phyloP scores from a whole-genome alignment of 1,140 invertebrate species.

The Nasonia longicornis region DNA sequence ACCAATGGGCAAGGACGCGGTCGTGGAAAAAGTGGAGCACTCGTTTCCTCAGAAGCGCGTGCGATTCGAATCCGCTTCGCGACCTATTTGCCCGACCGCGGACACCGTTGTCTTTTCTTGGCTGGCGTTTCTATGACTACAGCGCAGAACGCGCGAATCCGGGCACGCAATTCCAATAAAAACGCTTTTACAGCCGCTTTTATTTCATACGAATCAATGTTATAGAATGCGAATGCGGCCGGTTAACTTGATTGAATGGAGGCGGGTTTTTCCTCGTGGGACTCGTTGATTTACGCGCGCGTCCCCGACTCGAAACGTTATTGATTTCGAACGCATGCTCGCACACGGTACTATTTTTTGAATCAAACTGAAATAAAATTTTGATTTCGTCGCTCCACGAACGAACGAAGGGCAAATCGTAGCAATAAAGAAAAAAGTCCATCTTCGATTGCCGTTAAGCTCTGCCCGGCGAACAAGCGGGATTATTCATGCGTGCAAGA shows the following conservation, averaged over 20 bases:
- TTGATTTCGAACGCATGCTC: no score
- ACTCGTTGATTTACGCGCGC: neutral
- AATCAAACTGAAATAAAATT: neutral
- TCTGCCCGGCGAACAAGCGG: constrained; percentile 8
- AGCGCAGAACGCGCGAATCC: neutral
- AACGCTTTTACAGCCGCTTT: constrained; percentile 12
- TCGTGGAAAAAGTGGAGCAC: neutral
- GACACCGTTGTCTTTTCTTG: constrained; percentile 14
- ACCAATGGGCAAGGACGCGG: constrained; percentile 17
- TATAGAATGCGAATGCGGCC: constrained; percentile 2
- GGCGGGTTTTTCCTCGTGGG: neutral
- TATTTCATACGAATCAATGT: constrained; percentile 20
- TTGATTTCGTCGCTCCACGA: no score
- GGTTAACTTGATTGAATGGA: constrained; percentile 4
- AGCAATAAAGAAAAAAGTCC: neutral
- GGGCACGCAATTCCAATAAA: constrained; percentile 10
- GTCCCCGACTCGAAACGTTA: no score
- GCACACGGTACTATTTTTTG: no score
- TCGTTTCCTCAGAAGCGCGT: neutral
- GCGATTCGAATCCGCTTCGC: neutral
- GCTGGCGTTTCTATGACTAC: neutral
- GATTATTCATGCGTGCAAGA: constrained; percentile 25
- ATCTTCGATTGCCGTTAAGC: neutral
- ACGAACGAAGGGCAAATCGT: no score
- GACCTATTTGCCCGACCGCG: neutral